These are phyloP conservation scores for Urocynchramus pylzowi DNA, from an alignment of 2,113 vertebrate genomes.

Conservation along the genomic window DNA sequence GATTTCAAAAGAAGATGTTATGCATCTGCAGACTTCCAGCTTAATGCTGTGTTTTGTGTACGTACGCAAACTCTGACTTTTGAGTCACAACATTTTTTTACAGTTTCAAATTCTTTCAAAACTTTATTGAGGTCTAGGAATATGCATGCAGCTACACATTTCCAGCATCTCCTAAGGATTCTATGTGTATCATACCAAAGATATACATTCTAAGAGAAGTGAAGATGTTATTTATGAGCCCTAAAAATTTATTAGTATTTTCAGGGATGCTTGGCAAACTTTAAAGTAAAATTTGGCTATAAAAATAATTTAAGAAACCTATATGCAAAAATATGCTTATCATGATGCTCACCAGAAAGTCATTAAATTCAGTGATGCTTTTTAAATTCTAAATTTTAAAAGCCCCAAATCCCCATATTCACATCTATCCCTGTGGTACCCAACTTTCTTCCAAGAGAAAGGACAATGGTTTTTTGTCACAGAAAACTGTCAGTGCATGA, in stretches of 20 bases:
- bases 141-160: background rate
- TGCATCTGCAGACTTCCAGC: background rate
- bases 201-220: background rate
- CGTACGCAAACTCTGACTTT: accelerated
- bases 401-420: background rate
- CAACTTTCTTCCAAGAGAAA: background rate
- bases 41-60: background rate
- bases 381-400: background rate
- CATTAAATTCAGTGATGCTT: background rate
- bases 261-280: background rate
- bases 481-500: background rate
- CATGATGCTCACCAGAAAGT: accelerated
- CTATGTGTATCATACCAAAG: background rate
- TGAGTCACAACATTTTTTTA: background rate
- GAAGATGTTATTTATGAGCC: background rate
- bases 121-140: background rate
- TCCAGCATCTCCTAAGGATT: background rate
- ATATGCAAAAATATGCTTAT: background rate
- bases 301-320: background rate
- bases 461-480: background rate
- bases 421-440: accelerated
- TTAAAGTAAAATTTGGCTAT: background rate
- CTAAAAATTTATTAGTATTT: background rate
- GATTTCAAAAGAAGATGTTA: background rate
- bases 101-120: background rate